Conservation (phyloP, 2,888 invertebrate genomes). For the Drosophila borborema region DNA sequence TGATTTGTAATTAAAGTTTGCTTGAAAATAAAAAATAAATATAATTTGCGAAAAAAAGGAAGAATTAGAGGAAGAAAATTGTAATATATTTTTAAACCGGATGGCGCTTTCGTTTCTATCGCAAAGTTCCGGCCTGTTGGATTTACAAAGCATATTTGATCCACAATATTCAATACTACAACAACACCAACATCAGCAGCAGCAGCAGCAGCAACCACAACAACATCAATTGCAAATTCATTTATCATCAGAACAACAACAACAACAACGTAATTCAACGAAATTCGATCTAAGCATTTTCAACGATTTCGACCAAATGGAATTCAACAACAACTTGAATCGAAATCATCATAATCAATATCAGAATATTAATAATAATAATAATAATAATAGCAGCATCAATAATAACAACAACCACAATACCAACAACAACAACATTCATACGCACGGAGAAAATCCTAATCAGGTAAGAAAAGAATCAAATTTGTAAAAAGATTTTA, state of each 20-base stretch:
- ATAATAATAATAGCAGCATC: conserved; percentile 76
- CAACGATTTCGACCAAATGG: conserved; percentile 82
- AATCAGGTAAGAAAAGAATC: conserved; percentile 63
- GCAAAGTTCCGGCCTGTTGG: conserved; percentile 82
- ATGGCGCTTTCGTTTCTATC: conserved; percentile 85
- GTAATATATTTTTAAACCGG: conserved; percentile 68
- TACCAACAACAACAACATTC: conserved; percentile 59
- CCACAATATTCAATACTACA: conserved; percentile 76
- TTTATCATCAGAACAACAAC: conserved; percentile 40
- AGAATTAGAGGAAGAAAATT: conserved; percentile 30
- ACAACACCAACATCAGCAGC: conserved; percentile 53
- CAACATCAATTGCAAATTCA: conserved; percentile 16
- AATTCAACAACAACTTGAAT: conserved; percentile 77
- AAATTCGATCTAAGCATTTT: conserved; percentile 72
- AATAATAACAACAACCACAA: conserved; percentile 38
- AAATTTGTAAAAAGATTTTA: neutral
- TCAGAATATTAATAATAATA: conserved; percentile 76
- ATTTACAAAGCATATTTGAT: conserved; percentile 84
- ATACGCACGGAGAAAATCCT: conserved; percentile 61
- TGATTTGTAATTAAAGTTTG: conserved; percentile 4
- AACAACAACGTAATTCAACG: conserved; percentile 55
- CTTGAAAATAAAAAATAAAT: neutral
- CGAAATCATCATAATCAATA: conserved; percentile 70
- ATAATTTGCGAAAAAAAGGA: conserved; percentile 4
- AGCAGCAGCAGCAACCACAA: conserved; percentile 7